phyloP scores from a whole-genome alignment of 1,140 invertebrate genomes.

The Bathynomus jamesi region DNA sequence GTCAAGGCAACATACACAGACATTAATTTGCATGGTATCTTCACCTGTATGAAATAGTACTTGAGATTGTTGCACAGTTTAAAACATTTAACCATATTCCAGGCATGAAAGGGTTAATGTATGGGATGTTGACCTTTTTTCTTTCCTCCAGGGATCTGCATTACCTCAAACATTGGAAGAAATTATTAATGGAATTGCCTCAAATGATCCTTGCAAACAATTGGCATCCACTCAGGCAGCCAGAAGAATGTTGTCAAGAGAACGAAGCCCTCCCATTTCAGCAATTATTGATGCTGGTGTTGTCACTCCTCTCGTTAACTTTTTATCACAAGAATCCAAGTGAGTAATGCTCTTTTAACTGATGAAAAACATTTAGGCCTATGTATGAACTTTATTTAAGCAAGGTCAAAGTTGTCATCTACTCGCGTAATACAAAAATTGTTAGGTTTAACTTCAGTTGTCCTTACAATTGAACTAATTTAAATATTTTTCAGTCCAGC shows the following conservation, averaged over 20 bases:
- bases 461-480: too few relatives aligned
- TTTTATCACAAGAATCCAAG: conserved; percentile 30
- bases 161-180: conserved; percentile 36
- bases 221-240: conserved; percentile 63
- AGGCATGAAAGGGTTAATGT: too few relatives aligned
- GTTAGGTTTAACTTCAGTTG: too few relatives aligned
- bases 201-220: conserved; percentile 53
- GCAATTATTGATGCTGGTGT: conserved; percentile 76
- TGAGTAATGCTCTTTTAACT: conserved; percentile 9
- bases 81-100: too few relatives aligned
- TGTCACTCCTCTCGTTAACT: conserved; percentile 53
- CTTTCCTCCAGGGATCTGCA: conserved; percentile 6
- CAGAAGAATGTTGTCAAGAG: conserved; percentile 81
- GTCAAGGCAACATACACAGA: neutral
- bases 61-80: too few relatives aligned
- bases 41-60: too few relatives aligned
- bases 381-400: too few relatives aligned
- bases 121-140: neutral
- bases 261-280: conserved; percentile 90
- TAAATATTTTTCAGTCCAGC: conserved; percentile 48
- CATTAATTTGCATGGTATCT: too few relatives aligned
- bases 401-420: too few relatives aligned
- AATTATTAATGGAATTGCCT: conserved; percentile 51
- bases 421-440: too few relatives aligned
- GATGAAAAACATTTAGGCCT: too few relatives aligned